Base-by-base conservation (phyloP, 37 sponge, comb jelly and placozoan species). In the Ephydatia muelleri region DNA sequence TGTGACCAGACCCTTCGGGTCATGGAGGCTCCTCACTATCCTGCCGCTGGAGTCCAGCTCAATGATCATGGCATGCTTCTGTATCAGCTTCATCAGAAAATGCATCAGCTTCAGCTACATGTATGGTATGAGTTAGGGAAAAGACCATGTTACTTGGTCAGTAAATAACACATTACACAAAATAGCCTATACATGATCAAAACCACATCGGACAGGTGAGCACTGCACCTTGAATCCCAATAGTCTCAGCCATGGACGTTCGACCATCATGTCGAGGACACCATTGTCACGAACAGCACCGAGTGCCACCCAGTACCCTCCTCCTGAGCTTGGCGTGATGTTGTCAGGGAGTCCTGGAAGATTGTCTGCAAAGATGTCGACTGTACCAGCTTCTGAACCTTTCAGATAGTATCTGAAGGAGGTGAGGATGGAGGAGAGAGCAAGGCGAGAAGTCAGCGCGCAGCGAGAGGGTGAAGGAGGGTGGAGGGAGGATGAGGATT, bases 281-380 rank as follows among this genome's bases (percentile, higher is more conserved):
- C 25, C 12, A 68, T 73, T 69, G 28, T 83, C 73, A 37, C 87
- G 64, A 57, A 85, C 39, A 19, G 82, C 73, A 21, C 79, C 88
- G 71, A 88, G 67, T 0, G 88, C 90, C 25, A 95, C 72, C 96
- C 96, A 95, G 47, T 88, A 92, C 0, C 93, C 92, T 23, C 86
- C 87, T 0, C 87, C 82, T 28, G 68, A 72, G 70, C 82, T 84
- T 30, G 91, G 90, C 38, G 88, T 83, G 76, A 95, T 86, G 67
- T 95, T 95, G 77, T 95, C 96, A 36, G 96, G 96, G 11, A 85
- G 49, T 5, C 93, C 91, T 1, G 93, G 96, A 0, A 95, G 91
- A 49, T 92, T 92, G 38, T 87, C 78, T 29, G 76, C 68, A 75
- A 95, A 92, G 12, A 87, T 70, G 29, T 95, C 96, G 69, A 69